phyloP scores from a whole-genome alignment of 2,113 vertebrate species.

The Nicator chloris region DNA sequence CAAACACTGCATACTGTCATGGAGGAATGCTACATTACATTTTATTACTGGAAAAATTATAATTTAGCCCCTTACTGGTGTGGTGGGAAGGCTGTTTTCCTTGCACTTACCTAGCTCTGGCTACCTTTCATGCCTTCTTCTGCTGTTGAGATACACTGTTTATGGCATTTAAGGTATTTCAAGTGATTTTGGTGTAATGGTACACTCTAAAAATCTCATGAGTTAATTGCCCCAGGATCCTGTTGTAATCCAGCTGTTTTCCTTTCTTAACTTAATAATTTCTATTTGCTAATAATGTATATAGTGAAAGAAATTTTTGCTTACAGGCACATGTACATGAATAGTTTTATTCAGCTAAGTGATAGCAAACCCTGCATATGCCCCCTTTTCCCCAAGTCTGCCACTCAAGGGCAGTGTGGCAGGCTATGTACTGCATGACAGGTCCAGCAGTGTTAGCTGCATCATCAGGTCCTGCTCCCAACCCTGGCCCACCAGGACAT shows the following conservation, averaged over 20 bases:
- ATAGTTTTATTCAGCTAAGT: background rate
- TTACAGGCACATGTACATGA: background rate
- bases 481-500: fast-evolving
- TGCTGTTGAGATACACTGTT: background rate
- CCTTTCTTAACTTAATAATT: background rate
- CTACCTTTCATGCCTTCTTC: background rate
- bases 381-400: background rate
- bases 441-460: background rate
- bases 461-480: background rate
- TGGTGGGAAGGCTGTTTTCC: background rate
- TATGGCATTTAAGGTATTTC: background rate
- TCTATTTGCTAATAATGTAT: background rate
- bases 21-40: background rate
- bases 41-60: background rate
- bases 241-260: background rate
- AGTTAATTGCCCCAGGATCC: background rate
- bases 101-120: background rate
- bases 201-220: background rate
- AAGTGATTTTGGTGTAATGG: background rate
- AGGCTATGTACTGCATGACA: fast-evolving
- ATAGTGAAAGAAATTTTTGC: background rate
- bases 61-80: background rate
- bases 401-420: fast-evolving
- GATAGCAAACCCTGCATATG: background rate
- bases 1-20: background rate